These are phyloP conservation scores for Pteropus alecto DNA, from an alignment of 2,113 vertebrate species.

Conservation along the genomic window DNA sequence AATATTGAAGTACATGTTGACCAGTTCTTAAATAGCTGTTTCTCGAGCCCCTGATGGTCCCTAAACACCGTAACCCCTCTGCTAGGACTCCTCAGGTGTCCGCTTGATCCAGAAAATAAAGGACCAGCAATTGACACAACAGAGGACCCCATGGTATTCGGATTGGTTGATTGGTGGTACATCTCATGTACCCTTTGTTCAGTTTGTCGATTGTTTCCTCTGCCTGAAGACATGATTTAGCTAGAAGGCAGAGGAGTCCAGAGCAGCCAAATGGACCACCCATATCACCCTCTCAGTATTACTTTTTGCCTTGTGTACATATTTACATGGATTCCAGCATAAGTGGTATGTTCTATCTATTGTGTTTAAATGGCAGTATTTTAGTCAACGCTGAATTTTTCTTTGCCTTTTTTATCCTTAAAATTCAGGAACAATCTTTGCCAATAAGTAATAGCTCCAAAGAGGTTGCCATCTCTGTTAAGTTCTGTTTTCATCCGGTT, in stretches of 20 bases:
- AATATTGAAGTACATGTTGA: background rate
- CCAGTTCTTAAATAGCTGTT: background rate
- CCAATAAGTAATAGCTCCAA: constrained; percentile 7
- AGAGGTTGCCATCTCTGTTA: background rate
- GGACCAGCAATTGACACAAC: background rate
- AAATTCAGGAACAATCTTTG: background rate
- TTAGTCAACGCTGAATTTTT: background rate
- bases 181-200: background rate
- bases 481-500: background rate
- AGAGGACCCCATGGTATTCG: background rate
- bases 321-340: background rate
- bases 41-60: background rate
- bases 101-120: background rate
- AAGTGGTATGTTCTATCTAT: background rate
- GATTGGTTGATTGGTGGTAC: background rate
- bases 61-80: background rate
- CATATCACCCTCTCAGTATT: background rate
- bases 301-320: background rate
- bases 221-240: background rate
- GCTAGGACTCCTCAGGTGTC: background rate
- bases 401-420: background rate
- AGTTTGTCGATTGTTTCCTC: background rate
- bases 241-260: background rate
- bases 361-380: background rate
- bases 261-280: background rate